Base-by-base conservation (phyloP, 1,140 invertebrate species). In the Drosophila arawakana region DNA sequence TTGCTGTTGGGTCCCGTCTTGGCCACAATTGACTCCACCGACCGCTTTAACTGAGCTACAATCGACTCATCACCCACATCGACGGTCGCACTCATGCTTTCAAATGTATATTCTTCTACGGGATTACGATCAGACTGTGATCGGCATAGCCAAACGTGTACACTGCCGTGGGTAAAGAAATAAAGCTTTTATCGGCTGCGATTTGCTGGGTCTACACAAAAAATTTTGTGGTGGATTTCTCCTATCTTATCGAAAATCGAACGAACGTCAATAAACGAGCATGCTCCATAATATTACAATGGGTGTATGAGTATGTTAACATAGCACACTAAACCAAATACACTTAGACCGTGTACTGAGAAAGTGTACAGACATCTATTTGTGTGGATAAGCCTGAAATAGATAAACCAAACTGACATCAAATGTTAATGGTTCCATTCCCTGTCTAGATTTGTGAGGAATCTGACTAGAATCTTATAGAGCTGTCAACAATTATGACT, bases 211-310 rank as follows among this genome's bases (percentile, higher is more conserved):
- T 43, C 61, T 50, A 43, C 18, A 63, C 25, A 30, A 30, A 30
- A 0, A 61, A 55, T 72, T 79, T 69, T 73, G 76, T 61, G 82
- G 63, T 73, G 76, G 73, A 80, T 86, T 76, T 77, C 43, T 46
- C 35, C 71, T 86, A 86, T 86, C 82, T 86, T 86, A 88, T 86
- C 83, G 59, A 58, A 88, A 86, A 86, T 86, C 83, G 83, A 88
- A 88, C 83, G 83, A 88, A 88, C 68, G 60, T 73, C 72, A 66
- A 82, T 82, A 82, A 66, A 61, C 70, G 69, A 63, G 77, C 77
- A 84, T 77, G 77, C 69, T 84, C 77, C 52, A 47, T 47, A 41
- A 44, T 55, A 61, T 76, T 65, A 41, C 65, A 52, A 41, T 47
- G 49, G 49, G 63, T 43, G 44, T 55, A 35, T 59, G 81, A 81